These are phyloP conservation scores for Adelosebastes latens DNA, from an alignment of 2,797 vertebrate species.

Conservation along the genomic window DNA sequence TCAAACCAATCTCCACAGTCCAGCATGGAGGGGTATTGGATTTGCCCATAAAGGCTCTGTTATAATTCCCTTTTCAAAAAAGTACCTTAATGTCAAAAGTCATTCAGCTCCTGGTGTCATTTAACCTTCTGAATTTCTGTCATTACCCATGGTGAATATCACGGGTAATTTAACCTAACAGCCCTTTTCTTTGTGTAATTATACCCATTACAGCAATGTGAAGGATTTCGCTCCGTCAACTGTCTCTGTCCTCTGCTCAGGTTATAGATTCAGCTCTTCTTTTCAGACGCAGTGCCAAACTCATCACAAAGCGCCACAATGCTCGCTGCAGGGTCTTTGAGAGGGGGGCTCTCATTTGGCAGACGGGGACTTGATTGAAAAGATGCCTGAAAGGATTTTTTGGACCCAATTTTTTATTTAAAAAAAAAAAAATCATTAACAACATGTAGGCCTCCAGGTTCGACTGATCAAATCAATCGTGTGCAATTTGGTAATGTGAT, in stretches of 20 bases:
- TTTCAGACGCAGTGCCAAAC: constrained; percentile 58
- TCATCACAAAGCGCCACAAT: constrained; percentile 51
- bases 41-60: constrained; percentile 44
- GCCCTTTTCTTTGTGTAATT: constrained; percentile 79
- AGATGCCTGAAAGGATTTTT: constrained; percentile 62
- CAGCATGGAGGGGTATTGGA: constrained; percentile 45
- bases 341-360: constrained; percentile 50
- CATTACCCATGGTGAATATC: constrained; percentile 71
- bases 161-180: constrained; percentile 78
- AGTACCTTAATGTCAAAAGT: constrained; percentile 65
- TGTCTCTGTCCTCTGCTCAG: constrained; percentile 48
- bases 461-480: constrained; percentile 44
- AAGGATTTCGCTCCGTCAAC: constrained; percentile 70
- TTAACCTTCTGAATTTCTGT: constrained; percentile 79
- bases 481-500: constrained; percentile 32
- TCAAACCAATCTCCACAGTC: constrained; percentile 50
- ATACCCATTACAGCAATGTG: constrained; percentile 74
- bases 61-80: constrained; percentile 66
- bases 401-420: constrained; percentile 21
- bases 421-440: constrained; percentile 30
- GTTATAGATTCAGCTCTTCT: constrained; percentile 64
- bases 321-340: constrained; percentile 56
- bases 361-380: constrained; percentile 67
- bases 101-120: constrained; percentile 71
- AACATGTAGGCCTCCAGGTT: constrained; percentile 46